phyloP scores from a whole-genome alignment of 2,113 vertebrate species.

The Piliocolobus tephrosceles region DNA sequence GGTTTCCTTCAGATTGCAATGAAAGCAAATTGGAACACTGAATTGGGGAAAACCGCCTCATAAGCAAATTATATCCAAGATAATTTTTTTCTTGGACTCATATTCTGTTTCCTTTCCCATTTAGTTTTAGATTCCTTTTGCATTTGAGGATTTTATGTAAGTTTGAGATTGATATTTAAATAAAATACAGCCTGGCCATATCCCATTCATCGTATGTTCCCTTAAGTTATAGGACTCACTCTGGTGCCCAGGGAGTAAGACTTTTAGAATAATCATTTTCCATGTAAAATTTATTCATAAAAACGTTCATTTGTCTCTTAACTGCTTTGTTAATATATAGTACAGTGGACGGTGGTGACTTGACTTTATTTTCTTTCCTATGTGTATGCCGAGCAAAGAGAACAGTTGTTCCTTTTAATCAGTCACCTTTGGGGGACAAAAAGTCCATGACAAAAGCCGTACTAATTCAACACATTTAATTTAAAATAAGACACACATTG shows the following conservation, averaged over 20 bases:
- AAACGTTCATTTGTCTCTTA: slow-evolving; percentile 28
- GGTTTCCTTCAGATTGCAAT: not conserved
- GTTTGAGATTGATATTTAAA: slow-evolving; percentile 60
- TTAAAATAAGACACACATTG: not conserved
- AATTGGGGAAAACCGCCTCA: not conserved
- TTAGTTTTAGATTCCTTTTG: slow-evolving; percentile 67
- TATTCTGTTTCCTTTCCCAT: slow-evolving; percentile 32
- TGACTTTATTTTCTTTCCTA: not conserved
- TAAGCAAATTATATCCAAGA: slow-evolving; percentile 41
- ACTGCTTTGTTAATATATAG: not conserved
- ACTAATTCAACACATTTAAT: not conserved
- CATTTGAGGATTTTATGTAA: slow-evolving; percentile 57
- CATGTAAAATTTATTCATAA: not conserved
- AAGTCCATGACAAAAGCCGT: not conserved
- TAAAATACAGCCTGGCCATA: slow-evolving; percentile 56
- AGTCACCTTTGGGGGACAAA: not conserved
- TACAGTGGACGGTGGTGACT: not conserved
- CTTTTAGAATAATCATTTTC: not conserved
- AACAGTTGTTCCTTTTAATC: not conserved
- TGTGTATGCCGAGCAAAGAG: not conserved
- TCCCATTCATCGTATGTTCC: slow-evolving; percentile 45
- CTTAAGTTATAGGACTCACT: not conserved
- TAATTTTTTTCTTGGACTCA: slow-evolving; percentile 13
- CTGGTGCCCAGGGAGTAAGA: not conserved
- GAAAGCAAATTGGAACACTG: not conserved